phyloP scores from a whole-genome alignment of 2,113 vertebrate genomes.

The Mus spicilegus region DNA sequence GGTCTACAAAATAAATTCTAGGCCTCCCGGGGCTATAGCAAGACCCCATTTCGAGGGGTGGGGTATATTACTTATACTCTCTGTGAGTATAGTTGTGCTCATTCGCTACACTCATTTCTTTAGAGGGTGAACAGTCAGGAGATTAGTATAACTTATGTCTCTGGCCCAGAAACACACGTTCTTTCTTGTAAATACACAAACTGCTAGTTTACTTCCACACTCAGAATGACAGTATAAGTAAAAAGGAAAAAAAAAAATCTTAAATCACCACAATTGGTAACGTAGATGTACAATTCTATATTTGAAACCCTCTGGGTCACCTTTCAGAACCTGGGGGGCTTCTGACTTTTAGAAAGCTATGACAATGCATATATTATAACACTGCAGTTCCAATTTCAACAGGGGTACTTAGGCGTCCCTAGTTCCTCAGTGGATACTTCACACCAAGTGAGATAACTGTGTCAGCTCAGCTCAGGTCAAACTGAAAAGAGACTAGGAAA shows the following conservation, averaged over 20 bases:
- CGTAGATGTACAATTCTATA: not conserved
- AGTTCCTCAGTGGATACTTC: slow-evolving; percentile 53
- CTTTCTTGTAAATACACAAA: slow-evolving; percentile 12
- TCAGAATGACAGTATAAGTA: not conserved
- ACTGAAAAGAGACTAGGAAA: slow-evolving; percentile 37
- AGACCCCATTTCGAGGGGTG: not conserved
- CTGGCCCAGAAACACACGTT: not conserved
- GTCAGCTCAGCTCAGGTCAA: slow-evolving; percentile 10
- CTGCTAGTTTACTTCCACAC: not conserved
- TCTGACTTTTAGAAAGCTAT: slow-evolving; percentile 37
- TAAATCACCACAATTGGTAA: slow-evolving; percentile 18
- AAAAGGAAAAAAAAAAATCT: slow-evolving; percentile 18
- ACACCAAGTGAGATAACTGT: not conserved
- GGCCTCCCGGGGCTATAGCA: not conserved
- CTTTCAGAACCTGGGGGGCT: slow-evolving; percentile 53
- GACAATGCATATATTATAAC: not conserved
- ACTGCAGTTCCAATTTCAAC: slow-evolving; percentile 1
- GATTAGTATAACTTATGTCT: not conserved
- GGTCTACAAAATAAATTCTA: not conserved
- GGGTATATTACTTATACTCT: not conserved
- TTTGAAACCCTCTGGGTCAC: not conserved
- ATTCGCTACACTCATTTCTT: not conserved
- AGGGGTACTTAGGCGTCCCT: slow-evolving; percentile 28
- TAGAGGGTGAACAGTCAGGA: not conserved
- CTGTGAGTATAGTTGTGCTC: not conserved